phyloP scores from a whole-genome alignment of 2,113 vertebrate genomes.

The Smithornis capensis region DNA sequence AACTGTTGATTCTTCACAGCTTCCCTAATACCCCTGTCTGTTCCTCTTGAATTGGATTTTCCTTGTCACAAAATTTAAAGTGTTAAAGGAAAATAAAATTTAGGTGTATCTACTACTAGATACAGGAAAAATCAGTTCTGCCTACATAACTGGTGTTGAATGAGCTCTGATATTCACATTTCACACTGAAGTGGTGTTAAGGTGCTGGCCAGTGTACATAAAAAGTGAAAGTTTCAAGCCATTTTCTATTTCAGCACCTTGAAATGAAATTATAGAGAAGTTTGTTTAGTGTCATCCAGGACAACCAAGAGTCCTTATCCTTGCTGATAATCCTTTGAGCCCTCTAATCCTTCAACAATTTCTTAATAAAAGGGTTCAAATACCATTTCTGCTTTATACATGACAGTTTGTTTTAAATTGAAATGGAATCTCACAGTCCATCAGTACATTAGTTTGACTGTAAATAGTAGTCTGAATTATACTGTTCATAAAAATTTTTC shows the following conservation, averaged over 20 bases:
- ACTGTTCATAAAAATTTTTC: neutral
- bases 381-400: neutral
- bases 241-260: neutral
- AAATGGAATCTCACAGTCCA: neutral
- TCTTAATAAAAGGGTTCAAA: neutral
- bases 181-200: neutral
- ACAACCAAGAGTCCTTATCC: neutral
- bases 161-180: neutral
- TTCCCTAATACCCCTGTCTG: neutral
- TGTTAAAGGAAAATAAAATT: neutral
- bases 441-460: neutral
- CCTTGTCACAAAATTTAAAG: neutral
- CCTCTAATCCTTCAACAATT: neutral
- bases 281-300: neutral
- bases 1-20: neutral
- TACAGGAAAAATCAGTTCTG: neutral
- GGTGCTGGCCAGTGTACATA: neutral
- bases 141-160: neutral
- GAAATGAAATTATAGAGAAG: neutral
- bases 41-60: neutral
- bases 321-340: conserved; percentile 2
- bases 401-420: neutral
- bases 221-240: neutral
- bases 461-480: conserved; percentile 8
- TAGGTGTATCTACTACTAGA: neutral